These are phyloP conservation scores for Falco columbarius DNA, from an alignment of 2,797 vertebrate genomes.

Conservation along the genomic window DNA sequence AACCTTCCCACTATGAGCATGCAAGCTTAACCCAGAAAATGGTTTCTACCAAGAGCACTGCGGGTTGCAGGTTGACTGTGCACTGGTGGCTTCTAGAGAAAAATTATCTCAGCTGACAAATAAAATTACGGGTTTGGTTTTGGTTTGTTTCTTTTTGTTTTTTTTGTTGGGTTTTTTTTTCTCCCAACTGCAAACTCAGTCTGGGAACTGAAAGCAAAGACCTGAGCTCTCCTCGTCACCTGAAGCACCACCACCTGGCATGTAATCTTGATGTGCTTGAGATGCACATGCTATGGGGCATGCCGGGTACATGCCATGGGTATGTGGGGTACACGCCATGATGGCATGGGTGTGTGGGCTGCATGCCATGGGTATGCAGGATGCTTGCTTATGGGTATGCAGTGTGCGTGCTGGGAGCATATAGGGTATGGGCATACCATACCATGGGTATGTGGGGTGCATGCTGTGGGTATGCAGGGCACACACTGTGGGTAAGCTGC, in stretches of 20 bases:
- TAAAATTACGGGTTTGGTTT: background rate
- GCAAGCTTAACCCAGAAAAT: background rate
- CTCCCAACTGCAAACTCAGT: background rate
- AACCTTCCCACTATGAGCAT: background rate
- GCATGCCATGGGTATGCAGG: rapidly evolving
- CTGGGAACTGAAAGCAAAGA: background rate
- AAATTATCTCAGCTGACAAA: background rate
- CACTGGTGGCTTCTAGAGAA: background rate
- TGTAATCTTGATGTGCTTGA: rapidly evolving
- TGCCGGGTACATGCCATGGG: background rate
- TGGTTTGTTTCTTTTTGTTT: background rate
- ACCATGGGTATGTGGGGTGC: background rate
- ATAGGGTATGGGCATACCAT: too few relatives aligned
- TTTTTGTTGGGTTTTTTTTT: background rate
- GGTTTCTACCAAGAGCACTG: background rate
- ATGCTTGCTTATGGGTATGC: rapidly evolving
- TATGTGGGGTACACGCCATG: rapidly evolving
- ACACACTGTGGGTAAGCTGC: rapidly evolving
- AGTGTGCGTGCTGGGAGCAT: too few relatives aligned
- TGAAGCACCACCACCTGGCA: background rate
- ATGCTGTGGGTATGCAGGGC: rapidly evolving
- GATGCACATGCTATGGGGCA: background rate
- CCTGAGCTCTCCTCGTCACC: rapidly evolving
- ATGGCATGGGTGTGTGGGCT: too few relatives aligned
- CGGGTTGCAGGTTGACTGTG: background rate